Conservation (phyloP, 2,888 invertebrate species). For the Cephalotes varians region DNA sequence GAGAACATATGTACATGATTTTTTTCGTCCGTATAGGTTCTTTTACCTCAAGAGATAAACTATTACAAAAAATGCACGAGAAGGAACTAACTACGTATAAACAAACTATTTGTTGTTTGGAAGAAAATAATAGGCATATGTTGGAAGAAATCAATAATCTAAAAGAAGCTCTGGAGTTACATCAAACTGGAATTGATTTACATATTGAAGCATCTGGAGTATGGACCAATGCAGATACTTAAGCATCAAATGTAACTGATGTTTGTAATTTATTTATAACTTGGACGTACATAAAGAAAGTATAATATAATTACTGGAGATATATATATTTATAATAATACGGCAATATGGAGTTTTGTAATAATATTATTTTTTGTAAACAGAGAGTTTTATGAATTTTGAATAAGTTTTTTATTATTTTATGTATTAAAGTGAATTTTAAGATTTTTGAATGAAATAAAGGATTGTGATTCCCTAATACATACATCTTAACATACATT, state of each 20-base stretch:
- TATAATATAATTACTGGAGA: background rate
- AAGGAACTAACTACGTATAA: constrained; percentile 72
- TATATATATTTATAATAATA: background rate
- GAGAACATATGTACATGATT: background rate
- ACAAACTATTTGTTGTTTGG: constrained; percentile 74
- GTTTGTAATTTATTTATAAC: constrained; percentile 7
- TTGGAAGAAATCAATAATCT: constrained; percentile 73
- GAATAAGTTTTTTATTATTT: constrained; percentile 1
- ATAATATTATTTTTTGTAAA: constrained; percentile 3
- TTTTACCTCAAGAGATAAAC: constrained; percentile 68
- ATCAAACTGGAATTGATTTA: constrained; percentile 66
- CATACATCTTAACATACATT: background rate
- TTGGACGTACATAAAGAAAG: background rate
- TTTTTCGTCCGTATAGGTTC: constrained; percentile 59
- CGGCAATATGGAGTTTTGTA: background rate
- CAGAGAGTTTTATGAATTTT: background rate
- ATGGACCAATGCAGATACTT: constrained; percentile 65
- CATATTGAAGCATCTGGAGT: constrained; percentile 72
- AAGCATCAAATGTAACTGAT: background rate
- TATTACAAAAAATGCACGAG: constrained; percentile 65
- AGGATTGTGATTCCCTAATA: background rate
- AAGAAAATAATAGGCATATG: constrained; percentile 76
- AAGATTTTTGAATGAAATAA: background rate
- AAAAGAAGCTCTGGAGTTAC: constrained; percentile 71
- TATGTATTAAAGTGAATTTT: background rate